Percentiles rank a stretch among this genome's conserved stretches.
Evolutionary conservation across 2,113 vertebrate species (phyloP).

Genomic region (Rhabdornis inornatus): DNA sequence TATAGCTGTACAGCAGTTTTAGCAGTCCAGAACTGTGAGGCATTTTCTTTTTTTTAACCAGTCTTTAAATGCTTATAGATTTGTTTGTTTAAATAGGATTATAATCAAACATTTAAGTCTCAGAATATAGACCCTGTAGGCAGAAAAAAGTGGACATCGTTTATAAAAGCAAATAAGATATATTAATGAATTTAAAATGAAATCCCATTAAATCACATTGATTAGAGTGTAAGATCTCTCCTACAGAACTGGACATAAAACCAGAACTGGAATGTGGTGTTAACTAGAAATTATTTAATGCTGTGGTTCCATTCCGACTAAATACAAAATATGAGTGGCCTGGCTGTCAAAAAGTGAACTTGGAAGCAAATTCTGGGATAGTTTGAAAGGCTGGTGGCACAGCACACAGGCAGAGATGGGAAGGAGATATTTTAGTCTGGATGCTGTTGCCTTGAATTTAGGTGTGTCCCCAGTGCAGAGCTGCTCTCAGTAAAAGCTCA

Average conservation of each 20-base stretch:
- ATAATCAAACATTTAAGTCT: neutral
- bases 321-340: neutral
- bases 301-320: neutral
- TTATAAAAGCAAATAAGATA: neutral
- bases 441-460: neutral
- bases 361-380: neutral
- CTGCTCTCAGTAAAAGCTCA: neutral
- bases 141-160: neutral
- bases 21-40: neutral
- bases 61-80: neutral
- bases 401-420: neutral
- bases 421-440: neutral
- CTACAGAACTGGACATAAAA: neutral
- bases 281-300: neutral
- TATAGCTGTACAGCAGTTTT: neutral
- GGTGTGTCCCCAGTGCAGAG: accelerated
- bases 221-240: neutral
- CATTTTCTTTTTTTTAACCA: neutral
- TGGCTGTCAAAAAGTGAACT: neutral
- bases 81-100: neutral
- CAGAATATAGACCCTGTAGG: neutral
- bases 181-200: neutral
- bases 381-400: neutral
- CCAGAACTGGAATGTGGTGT: neutral
- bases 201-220: neutral